These are phyloP conservation scores for Dascyllus trimaculatus DNA, from an alignment of 2,113 vertebrate genomes.

Conservation along the genomic window DNA sequence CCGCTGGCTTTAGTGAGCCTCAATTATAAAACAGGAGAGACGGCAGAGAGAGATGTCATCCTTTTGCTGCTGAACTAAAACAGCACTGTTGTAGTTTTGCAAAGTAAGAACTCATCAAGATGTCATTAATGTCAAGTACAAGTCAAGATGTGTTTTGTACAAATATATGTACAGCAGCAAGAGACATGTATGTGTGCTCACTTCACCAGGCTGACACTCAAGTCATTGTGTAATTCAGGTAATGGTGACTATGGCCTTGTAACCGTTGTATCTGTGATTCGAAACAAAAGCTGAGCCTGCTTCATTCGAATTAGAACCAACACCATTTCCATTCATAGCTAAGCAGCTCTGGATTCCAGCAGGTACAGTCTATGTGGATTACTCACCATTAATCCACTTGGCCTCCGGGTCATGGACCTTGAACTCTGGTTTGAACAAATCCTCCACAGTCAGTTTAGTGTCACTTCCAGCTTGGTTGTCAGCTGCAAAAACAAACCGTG, in stretches of 20 bases:
- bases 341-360: not conserved
- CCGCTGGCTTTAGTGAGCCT: conserved; percentile 19
- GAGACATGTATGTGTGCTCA: not conserved
- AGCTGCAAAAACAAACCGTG: conserved; percentile 80
- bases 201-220: conserved; percentile 4
- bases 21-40: conserved; percentile 38
- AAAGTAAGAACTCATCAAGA: conserved; percentile 20
- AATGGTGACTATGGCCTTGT: not conserved
- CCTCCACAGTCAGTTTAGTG: conserved; percentile 93
- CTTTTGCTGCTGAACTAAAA: conserved; percentile 21
- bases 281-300: not conserved
- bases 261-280: not conserved
- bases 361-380: not conserved
- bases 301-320: not conserved
- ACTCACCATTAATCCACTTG: conserved; percentile 96
- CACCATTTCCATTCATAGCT: not conserved
- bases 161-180: conserved; percentile 12
- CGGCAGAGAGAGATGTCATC: conserved; percentile 34
- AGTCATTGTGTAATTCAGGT: not conserved
- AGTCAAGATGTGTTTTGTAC: conserved; percentile 22
- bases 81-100: conserved; percentile 2
- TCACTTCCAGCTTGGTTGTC: conserved; percentile 91
- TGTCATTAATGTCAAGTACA: conserved; percentile 32
- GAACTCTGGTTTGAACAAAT: conserved; percentile 94
- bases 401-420: conserved; percentile 91